These are phyloP conservation scores for Delichon dasypus DNA, from an alignment of 2,797 vertebrate species.

Conservation along the genomic window DNA sequence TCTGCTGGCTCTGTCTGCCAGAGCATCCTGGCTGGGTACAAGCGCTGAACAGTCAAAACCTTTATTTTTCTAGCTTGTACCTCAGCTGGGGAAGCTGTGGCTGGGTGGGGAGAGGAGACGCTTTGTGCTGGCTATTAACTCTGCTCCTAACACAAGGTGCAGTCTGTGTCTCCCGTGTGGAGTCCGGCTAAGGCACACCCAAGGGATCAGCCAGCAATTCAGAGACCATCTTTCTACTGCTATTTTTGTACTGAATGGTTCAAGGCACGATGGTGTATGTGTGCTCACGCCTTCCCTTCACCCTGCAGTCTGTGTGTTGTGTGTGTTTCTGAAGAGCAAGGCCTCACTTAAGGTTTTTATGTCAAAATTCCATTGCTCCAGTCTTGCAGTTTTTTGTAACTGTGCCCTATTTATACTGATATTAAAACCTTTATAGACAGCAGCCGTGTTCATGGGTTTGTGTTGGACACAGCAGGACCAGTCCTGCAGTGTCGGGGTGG, in stretches of 20 bases:
- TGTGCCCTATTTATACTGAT: conserved; percentile 83
- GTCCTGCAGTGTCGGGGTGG: background rate
- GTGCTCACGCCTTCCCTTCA: conserved; percentile 16
- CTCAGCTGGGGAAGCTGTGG: conserved; percentile 38
- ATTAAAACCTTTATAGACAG: conserved; percentile 80
- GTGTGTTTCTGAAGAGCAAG: conserved; percentile 51
- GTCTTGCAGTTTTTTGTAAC: conserved; percentile 78
- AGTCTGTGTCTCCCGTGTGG: background rate
- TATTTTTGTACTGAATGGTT: conserved; percentile 61
- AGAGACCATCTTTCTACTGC: conserved; percentile 60
- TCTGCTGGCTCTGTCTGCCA: background rate
- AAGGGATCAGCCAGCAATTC: conserved; percentile 41
- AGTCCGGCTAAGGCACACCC: conserved; percentile 11
- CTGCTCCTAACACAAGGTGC: conserved; percentile 37
- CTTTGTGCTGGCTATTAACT: conserved; percentile 8
- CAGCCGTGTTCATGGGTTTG: background rate
- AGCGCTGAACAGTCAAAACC: background rate
- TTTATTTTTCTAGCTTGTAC: conserved; percentile 74
- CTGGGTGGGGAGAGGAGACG: conserved; percentile 10
- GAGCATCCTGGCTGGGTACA: background rate
- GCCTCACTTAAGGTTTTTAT: conserved; percentile 33
- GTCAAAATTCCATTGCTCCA: conserved; percentile 58
- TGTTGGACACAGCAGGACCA: background rate
- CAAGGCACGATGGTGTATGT: conserved; percentile 29
- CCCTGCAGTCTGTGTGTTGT: conserved; percentile 21